Conservation (phyloP, 2,797 vertebrate species). For the Miichthys miiuy region DNA sequence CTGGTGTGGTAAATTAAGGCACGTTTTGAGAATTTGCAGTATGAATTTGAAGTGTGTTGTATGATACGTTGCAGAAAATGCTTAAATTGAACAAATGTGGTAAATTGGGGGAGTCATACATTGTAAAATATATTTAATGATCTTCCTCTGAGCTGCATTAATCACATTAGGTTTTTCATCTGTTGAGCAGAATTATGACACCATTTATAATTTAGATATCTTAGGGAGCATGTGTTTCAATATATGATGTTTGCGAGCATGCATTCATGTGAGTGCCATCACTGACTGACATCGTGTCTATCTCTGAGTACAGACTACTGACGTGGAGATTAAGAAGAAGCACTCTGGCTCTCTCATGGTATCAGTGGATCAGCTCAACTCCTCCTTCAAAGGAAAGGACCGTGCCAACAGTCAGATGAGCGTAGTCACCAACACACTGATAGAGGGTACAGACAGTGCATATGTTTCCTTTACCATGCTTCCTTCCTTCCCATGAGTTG, state of each 20-base stretch:
- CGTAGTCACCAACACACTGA: constrained; percentile 94
- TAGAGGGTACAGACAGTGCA: constrained; percentile 88
- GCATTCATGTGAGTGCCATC: constrained; percentile 6
- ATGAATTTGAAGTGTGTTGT: constrained; percentile 26
- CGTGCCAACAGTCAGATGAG: constrained; percentile 97
- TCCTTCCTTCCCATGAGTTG: not conserved
- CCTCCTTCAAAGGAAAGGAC: constrained; percentile 95
- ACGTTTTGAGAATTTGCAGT: constrained; percentile 66
- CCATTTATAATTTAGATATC: constrained; percentile 18
- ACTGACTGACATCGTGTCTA: constrained; percentile 51
- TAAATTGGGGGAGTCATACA: not conserved
- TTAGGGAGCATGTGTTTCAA: constrained; percentile 22
- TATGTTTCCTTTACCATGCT: not conserved
- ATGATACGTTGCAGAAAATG: constrained; percentile 16
- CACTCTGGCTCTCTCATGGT: constrained; percentile 97
- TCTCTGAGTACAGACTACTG: constrained; percentile 89
- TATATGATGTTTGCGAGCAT: constrained; percentile 30
- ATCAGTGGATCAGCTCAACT: constrained; percentile 97
- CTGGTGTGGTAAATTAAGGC: constrained; percentile 7
- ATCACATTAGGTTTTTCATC: not conserved
- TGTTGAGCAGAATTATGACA: constrained; percentile 19
- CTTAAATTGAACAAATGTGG: constrained; percentile 2
- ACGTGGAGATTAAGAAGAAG: constrained; percentile 95
- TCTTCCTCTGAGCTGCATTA: constrained; percentile 12
- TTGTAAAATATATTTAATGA: constrained; percentile 3